Percentiles rank a stretch among this genome's conserved stretches.
Conservation (phyloP, 2,113 vertebrate genomes). For the Dipodomys stephensi region DNA sequence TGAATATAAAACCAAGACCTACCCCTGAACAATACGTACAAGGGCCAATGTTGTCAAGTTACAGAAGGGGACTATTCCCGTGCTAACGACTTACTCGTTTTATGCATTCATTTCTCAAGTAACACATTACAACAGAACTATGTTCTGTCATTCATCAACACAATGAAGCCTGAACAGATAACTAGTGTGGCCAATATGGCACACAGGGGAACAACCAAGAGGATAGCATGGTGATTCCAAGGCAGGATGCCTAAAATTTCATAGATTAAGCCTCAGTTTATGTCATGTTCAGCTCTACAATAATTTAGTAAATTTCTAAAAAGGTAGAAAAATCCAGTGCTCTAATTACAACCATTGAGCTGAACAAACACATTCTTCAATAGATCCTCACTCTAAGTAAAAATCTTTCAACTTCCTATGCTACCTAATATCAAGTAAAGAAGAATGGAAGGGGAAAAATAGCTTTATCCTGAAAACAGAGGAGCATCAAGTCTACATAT, state of each 20-base stretch:
- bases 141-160: neutral
- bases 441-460: neutral
- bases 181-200: rapidly evolving
- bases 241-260: neutral
- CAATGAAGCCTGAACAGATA: neutral
- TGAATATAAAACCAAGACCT: neutral
- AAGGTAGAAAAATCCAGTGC: neutral
- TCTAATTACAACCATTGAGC: neutral
- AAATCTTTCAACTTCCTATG: neutral
- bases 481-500: neutral
- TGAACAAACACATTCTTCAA: neutral
- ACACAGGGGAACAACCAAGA: neutral
- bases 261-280: neutral
- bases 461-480: neutral
- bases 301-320: neutral
- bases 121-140: neutral
- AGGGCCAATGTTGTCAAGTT: neutral
- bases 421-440: neutral
- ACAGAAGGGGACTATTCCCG: neutral
- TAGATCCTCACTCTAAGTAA: neutral
- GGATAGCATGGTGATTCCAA: no score
- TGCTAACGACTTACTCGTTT: neutral
- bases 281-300: neutral
- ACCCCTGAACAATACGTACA: neutral
- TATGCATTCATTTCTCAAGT: neutral